Base-by-base conservation (phyloP, 2,888 invertebrate species). In the Alloscopus bannaensis region DNA sequence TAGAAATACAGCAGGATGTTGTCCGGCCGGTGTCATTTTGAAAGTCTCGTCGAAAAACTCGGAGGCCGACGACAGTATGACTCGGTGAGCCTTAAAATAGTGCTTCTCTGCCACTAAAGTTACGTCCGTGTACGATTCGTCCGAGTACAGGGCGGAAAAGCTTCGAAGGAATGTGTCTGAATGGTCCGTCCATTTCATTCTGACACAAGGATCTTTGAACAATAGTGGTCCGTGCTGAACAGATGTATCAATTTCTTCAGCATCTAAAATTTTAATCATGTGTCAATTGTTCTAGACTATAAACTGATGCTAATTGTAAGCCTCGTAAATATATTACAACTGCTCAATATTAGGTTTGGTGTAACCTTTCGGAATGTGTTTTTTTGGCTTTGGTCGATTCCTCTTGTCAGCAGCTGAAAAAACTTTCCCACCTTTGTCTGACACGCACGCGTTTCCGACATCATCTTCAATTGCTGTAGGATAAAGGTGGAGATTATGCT, bases 101-200 rank as follows among this genome's bases (percentile, higher is more conserved):
- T 77, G 66, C 60, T 82, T 81, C 47, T 84, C 83, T 16, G 79
- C 83, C 2, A 83, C 83, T 22, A 84, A 45, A 18, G 82, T 83
- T 1, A 81, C 81, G 52, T 84, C 84, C 2, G 83, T 82, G 40
- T 84, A 84, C 2, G 73, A 57, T 57, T 84, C 83, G 22, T 83
- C 83, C 3, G 78, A 64, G 29, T 83, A 84, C 24, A 84, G 24
- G 2, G 71, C 50, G 13, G 81, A 75, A 65, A 84, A 84, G n/a
- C 76, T 80, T 31, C 81, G 66, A 1, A 83, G 50, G 70, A 83
- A 83, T 22, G 83, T 78, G 22, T 84, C 84, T 0, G 80, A 76
- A 55, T 84, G 83, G 77, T 84, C 84, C n/a, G 83, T 82, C 84
- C 84, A 84, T 60, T 79, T 78, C 84, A 84, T 84, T 20, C 83